These are phyloP conservation scores for Gari tellinella DNA, from an alignment of 2,888 invertebrate species.

Conservation along the genomic window DNA sequence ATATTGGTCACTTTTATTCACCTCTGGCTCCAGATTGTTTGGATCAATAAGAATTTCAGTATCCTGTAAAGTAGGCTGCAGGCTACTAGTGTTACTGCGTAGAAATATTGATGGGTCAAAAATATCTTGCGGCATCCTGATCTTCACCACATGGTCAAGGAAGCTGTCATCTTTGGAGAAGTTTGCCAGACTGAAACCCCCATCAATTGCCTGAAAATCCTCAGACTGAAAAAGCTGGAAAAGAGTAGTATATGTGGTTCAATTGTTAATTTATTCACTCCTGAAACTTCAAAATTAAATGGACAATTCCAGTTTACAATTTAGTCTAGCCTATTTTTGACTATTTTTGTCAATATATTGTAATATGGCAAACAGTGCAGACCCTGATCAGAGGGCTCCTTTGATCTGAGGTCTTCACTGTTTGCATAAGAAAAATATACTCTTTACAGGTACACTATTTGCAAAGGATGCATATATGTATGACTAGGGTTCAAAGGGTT, in stretches of 20 bases:
- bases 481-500: too few relatives aligned
- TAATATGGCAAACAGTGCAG: too few relatives aligned
- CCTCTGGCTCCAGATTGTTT: slow-evolving; percentile 16
- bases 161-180: slow-evolving; percentile 59
- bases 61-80: not conserved
- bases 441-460: too few relatives aligned
- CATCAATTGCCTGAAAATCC: slow-evolving; percentile 39
- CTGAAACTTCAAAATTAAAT: too few relatives aligned
- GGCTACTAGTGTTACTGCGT: slow-evolving; percentile 16
- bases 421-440: too few relatives aligned
- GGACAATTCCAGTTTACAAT: too few relatives aligned
- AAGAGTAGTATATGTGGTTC: not conserved
- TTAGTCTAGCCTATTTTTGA: too few relatives aligned
- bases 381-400: too few relatives aligned
- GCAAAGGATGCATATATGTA: too few relatives aligned
- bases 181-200: slow-evolving; percentile 15
- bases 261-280: too few relatives aligned
- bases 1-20: slow-evolving; percentile 9
- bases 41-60: not conserved
- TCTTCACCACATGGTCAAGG: slow-evolving; percentile 48
- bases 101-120: slow-evolving; percentile 47
- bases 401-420: too few relatives aligned
- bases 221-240: slow-evolving; percentile 50
- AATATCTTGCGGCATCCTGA: slow-evolving; percentile 44
- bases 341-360: too few relatives aligned